phyloP scores from a whole-genome alignment of 2,113 vertebrate genomes.

The Neopipo cinnamomea region DNA sequence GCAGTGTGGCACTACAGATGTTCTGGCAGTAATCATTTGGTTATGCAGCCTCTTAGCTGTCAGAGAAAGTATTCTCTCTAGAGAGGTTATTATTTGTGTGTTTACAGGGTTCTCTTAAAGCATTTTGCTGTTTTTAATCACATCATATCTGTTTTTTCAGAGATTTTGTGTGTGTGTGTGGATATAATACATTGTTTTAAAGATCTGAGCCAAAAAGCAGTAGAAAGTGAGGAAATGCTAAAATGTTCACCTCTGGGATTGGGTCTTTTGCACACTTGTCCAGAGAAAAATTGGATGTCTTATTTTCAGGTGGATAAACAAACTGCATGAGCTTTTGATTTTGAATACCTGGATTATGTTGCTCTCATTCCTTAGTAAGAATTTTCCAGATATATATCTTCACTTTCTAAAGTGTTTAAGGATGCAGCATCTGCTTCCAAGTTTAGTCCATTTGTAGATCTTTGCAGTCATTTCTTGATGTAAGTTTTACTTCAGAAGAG shows the following conservation, averaged over 20 bases:
- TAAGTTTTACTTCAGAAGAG: neutral
- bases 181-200: neutral
- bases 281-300: neutral
- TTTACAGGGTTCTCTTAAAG: neutral
- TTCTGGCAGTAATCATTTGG: neutral
- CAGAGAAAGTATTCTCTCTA: neutral
- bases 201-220: neutral
- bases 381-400: neutral
- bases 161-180: neutral
- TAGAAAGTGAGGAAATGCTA: neutral
- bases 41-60: neutral
- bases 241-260: neutral
- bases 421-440: neutral
- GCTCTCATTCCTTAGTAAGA: neutral
- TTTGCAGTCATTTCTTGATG: neutral
- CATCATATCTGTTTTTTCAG: neutral
- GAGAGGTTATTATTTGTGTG: neutral
- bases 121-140: neutral
- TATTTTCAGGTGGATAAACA: neutral
- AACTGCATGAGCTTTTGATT: neutral
- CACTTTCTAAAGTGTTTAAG: neutral
- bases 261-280: neutral
- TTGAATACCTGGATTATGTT: neutral
- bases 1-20: neutral
- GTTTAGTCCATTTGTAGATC: neutral